Conservation (phyloP, 1,140 invertebrate species). For the Musca vetustissima region DNA sequence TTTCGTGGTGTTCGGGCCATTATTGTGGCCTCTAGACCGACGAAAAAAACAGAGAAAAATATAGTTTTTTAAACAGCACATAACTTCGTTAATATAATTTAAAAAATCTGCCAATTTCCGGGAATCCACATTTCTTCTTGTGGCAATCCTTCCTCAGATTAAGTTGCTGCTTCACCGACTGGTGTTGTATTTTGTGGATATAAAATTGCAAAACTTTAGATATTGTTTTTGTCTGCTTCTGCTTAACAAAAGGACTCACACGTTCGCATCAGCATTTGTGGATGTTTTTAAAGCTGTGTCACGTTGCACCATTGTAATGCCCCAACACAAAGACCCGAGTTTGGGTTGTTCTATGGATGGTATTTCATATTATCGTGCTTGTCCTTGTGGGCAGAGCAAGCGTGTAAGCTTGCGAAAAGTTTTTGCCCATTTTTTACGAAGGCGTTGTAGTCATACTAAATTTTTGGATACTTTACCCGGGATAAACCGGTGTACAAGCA, state of each 20-base stretch:
- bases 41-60: too few species aligned
- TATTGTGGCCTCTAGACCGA: too few species aligned
- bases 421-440: background rate
- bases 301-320: background rate
- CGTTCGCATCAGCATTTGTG: background rate
- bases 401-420: background rate
- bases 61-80: too few species aligned
- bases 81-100: too few species aligned
- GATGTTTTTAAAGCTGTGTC: slow-evolving; percentile 5
- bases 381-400: background rate
- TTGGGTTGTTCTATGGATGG: background rate
- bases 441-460: slow-evolving; percentile 7
- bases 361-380: background rate
- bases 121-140: too few species aligned
- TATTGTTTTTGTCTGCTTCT: too few species aligned
- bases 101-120: too few species aligned
- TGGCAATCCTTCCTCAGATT: background rate
- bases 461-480: too few species aligned
- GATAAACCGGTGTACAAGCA: background rate
- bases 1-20: too few species aligned
- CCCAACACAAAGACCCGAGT: background rate
- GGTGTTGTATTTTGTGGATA: slow-evolving; percentile 8
- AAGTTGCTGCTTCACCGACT: background rate
- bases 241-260: too few species aligned
- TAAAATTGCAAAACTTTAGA: slow-evolving; percentile 5